A percentile compares a stretch with the other conserved stretches of the same genome.
phyloP scores from a whole-genome alignment of 2,113 vertebrate genomes.

The Lipotes vexillifer region DNA sequence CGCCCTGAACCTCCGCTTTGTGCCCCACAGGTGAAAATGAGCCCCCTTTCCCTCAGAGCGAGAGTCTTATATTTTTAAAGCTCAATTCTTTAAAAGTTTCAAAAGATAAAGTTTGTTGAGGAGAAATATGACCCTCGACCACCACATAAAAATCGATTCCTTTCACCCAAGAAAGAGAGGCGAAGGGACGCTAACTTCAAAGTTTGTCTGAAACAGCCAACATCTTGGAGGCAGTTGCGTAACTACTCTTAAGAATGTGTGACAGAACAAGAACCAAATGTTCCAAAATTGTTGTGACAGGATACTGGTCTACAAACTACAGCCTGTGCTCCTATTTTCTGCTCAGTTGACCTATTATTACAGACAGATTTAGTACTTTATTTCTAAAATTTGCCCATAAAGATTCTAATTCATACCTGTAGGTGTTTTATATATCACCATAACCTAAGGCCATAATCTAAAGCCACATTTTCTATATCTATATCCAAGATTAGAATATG shows the following conservation, averaged over 20 bases:
- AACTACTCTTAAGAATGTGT: slow-evolving; percentile 45
- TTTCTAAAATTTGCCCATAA: slow-evolving; percentile 5
- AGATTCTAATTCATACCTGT: not conserved
- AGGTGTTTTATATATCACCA: not conserved
- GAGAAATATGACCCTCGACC: not conserved
- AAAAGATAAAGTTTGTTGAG: not conserved
- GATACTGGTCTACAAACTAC: not conserved
- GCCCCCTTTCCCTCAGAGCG: not conserved
- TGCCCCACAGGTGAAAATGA: not conserved
- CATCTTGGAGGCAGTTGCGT: slow-evolving; percentile 19
- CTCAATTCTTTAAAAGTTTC: not conserved
- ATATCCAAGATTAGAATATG: not conserved
- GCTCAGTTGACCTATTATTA: not conserved
- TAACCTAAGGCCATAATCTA: not conserved
- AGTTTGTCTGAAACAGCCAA: not conserved
- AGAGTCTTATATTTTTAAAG: not conserved
- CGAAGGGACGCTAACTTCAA: not conserved
- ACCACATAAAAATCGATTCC: slow-evolving; percentile 12
- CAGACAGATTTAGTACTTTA: not conserved
- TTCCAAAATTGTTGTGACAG: slow-evolving; percentile 18
- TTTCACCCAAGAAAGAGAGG: not conserved
- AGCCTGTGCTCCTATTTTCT: not conserved
- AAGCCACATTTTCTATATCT: not conserved
- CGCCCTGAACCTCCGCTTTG: not conserved
- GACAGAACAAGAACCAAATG: slow-evolving; percentile 52